phyloP scores from a whole-genome alignment of 2,113 vertebrate genomes.

The Upupa epops region DNA sequence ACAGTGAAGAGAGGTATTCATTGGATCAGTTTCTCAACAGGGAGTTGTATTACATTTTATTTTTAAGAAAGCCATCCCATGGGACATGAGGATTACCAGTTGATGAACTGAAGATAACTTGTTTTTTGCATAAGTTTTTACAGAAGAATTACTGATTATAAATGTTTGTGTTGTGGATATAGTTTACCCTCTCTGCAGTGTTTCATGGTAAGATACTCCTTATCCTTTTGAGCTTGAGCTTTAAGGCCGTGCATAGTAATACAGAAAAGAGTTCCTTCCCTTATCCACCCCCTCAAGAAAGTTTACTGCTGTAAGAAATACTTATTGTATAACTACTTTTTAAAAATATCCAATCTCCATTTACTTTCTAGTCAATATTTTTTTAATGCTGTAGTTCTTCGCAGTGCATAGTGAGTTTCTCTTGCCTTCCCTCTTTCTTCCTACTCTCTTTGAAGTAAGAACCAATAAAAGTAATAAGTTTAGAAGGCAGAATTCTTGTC shows the following conservation, averaged over 20 bases:
- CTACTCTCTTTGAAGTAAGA: neutral
- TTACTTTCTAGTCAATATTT: neutral
- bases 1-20: neutral
- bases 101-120: neutral
- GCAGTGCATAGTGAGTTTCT: neutral
- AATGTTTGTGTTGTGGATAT: neutral
- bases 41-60: neutral
- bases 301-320: neutral
- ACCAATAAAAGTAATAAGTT: neutral
- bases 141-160: neutral
- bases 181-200: neutral
- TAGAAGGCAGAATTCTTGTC: neutral
- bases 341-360: neutral
- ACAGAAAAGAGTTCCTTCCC: neutral
- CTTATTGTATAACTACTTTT: neutral
- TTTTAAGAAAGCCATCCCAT: neutral
- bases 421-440: neutral
- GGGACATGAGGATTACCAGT: neutral
- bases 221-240: neutral
- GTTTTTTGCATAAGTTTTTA: neutral
- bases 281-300: neutral
- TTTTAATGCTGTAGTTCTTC: neutral
- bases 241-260: neutral
- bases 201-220: rapidly evolving
- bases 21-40: neutral